Conservation (phyloP, 35 echinoderm and acorn worm genomes). For the Strongylocentrotus purpuratus region DNA sequence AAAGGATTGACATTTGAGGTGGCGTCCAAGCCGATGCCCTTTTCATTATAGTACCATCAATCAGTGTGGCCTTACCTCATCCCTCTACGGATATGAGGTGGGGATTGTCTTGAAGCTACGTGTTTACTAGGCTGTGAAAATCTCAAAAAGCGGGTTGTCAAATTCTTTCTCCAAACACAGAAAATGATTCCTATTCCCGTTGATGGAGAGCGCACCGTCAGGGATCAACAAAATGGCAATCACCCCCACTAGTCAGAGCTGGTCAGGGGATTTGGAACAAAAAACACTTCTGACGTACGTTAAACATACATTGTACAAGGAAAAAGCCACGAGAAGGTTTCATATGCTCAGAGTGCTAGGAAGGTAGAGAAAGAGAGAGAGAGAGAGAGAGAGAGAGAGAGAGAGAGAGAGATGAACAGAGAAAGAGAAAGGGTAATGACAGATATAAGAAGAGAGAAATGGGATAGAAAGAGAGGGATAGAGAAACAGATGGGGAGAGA, state of each 20-base stretch:
- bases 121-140: conserved; percentile 3
- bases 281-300: not conserved
- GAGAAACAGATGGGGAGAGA: no score
- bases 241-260: not conserved
- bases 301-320: not conserved
- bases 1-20: not conserved
- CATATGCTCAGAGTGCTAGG: not conserved
- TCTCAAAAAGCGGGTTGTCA: not conserved
- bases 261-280: not conserved
- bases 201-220: not conserved
- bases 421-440: not conserved
- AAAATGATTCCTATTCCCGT: not conserved
- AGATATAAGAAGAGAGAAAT: not conserved
- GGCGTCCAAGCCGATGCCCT: not conserved
- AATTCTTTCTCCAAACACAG: not conserved
- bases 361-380: not conserved
- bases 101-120: not conserved
- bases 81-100: not conserved
- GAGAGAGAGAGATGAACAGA: not conserved
- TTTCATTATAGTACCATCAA: not conserved
- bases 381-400: not conserved
- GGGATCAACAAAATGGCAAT: not conserved
- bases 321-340: not conserved
- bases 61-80: not conserved
- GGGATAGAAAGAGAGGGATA: no score